Percentiles rank a stretch among this genome's conserved stretches.
Conservation (phyloP, 1,140 invertebrate species). For the Geopemphigus sp. region DNA sequence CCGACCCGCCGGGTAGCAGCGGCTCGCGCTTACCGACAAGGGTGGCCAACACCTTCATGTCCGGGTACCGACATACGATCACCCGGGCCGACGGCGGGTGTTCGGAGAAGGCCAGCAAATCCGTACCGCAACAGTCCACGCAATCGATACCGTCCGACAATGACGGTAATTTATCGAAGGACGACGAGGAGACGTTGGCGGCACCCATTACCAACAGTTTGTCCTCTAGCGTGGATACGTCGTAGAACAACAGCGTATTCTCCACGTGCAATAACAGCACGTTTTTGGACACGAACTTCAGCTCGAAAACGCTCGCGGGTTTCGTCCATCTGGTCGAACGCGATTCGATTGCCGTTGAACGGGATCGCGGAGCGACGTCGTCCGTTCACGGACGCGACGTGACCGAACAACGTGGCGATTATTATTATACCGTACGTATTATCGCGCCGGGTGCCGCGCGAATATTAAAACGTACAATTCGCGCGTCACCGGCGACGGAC, state of each 20-base stretch:
- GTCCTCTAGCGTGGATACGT: neutral
- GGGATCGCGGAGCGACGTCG: no score
- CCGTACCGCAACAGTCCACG: neutral
- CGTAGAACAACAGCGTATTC: constrained; percentile 1
- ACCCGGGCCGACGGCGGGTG: neutral
- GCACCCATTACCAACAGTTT: neutral
- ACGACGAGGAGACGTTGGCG: neutral
- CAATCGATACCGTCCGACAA: neutral
- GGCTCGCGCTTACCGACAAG: neutral
- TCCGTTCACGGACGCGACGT: no score
- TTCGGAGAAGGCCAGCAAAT: constrained; percentile 18
- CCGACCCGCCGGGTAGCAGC: no score
- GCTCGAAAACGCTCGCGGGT: neutral
- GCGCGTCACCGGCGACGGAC: no score
- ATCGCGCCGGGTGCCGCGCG: no score
- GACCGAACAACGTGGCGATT: no score
- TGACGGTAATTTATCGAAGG: neutral
- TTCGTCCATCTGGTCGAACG: neutral
- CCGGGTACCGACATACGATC: constrained; percentile 3
- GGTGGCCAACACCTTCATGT: constrained; percentile 10
- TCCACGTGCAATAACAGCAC: neutral
- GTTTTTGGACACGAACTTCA: constrained; percentile 23
- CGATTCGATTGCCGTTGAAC: no score
- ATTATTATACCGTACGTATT: no score
- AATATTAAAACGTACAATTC: no score